These are phyloP conservation scores for Pseudonaja textilis DNA, from an alignment of 2,113 vertebrate genomes.

Conservation along the genomic window DNA sequence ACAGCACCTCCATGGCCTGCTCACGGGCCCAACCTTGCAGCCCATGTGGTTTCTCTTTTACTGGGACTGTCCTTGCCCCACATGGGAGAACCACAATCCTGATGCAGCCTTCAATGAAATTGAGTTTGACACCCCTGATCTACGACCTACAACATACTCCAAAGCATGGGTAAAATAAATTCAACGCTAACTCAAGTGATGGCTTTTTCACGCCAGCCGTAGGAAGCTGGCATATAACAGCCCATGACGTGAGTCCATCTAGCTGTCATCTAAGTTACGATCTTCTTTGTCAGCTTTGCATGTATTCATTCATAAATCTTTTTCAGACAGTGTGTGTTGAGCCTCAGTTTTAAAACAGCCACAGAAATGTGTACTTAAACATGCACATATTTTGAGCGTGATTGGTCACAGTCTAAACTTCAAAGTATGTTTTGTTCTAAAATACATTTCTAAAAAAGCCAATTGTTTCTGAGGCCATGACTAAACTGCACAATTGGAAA, in stretches of 20 bases:
- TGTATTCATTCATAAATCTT: neutral
- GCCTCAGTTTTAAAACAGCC: neutral
- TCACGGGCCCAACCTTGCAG: fast-evolving
- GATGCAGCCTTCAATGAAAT: no score
- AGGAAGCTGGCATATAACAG: neutral
- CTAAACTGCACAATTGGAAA: no score
- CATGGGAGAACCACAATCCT: no score
- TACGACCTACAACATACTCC: neutral
- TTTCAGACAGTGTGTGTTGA: no score
- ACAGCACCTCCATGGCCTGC: no score
- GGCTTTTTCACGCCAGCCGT: neutral
- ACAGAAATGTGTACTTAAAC: neutral
- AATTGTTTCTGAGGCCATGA: neutral
- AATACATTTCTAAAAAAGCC: neutral
- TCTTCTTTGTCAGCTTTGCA: neutral
- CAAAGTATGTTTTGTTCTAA: neutral
- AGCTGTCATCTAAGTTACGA: neutral
- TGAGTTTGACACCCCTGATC: no score
- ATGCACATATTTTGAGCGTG: neutral
- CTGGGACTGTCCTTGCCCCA: no score
- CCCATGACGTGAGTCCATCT: neutral
- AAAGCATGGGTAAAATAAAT: neutral
- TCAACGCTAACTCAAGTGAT: neutral
- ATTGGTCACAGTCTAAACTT: neutral
- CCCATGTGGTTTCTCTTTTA: no score